Evolutionary conservation across 2,888 invertebrate genomes (phyloP), one percentile per base, ranked within the genome.

Genomic region (Drosophila monieri): DNA sequence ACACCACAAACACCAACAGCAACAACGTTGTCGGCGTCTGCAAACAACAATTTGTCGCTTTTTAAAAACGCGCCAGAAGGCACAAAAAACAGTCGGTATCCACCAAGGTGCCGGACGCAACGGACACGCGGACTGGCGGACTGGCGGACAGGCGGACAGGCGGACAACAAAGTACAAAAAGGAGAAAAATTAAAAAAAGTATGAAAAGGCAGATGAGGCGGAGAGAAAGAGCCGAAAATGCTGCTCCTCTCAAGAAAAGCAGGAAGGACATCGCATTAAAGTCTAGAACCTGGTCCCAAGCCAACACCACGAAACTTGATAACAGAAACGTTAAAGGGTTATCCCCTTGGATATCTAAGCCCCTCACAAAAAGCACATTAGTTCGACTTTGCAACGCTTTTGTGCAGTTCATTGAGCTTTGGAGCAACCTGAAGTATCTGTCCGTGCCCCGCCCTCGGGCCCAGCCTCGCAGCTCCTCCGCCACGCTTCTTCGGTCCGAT

Each of bases 21-120:
- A 68, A 57, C 57, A 47, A 44, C 69, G 57, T 53, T 48, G 71
- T 80, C 80, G 81, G 84, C 81, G 84, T 81, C 81, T 80, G 81
- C 81, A 80, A 81, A 81, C 81, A 83, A 85, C 86, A 81, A 80
- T 80, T 81, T 83, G 86, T 81, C 83, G 83, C 83, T 68, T 80
- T 85, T 80, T 85, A 68, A 85, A 80, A 85, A 62, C 80, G 77
- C 86, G 85, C 85, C 85, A 80, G 73, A 76, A 81, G 80, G 79
- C 76, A 85, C 79, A 46, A 73, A 85, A 74, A 66, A 69, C 67
- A 54, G 60, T 54, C 53, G 43, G 35, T 32, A 43, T 64, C 67
- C 57, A 68, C 77, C 66, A 79, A 77, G 71, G 75, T 80, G 75
- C 84, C 78, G 73, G 73, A 66, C 79, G 65, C 73, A 70, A 6